phyloP scores from a whole-genome alignment of 2,797 vertebrate genomes.

The Clarias platycephalus region DNA sequence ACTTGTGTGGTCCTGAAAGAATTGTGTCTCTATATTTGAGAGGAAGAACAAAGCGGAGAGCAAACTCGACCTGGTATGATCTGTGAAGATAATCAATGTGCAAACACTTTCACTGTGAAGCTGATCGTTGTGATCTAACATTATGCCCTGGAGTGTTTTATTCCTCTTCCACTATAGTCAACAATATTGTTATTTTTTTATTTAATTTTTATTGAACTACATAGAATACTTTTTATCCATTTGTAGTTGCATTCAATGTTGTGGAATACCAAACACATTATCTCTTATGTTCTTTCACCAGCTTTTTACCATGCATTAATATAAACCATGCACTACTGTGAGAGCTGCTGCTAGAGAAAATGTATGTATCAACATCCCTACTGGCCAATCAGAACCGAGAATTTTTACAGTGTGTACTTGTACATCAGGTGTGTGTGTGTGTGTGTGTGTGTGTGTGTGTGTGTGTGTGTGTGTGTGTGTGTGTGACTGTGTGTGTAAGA shows the following conservation, averaged over 20 bases:
- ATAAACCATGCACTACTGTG: not conserved
- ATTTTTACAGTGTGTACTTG: not conserved
- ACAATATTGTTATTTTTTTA: not conserved
- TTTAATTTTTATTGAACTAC: not conserved
- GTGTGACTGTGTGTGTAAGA: constrained; percentile 25
- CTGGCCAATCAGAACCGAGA: not conserved
- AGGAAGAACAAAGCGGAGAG: constrained; percentile 40
- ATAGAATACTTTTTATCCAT: not conserved
- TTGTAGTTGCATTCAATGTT: not conserved
- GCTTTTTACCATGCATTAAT: not conserved
- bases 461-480: constrained; percentile 47
- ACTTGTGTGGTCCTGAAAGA: constrained; percentile 60
- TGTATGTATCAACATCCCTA: not conserved
- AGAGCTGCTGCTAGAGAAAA: not conserved
- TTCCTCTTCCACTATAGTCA: not conserved
- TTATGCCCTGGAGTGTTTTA: not conserved
- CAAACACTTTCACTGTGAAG: constrained; percentile 47
- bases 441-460: constrained; percentile 48
- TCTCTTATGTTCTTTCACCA: not conserved
- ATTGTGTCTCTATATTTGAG: constrained; percentile 52
- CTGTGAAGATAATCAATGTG: constrained; percentile 46
- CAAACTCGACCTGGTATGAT: constrained; percentile 57
- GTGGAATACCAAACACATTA: not conserved
- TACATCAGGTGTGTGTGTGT: constrained; percentile 44
- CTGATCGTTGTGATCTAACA: not conserved